Evolutionary conservation across 2,113 vertebrate genomes (phyloP).

Genomic region (Labrus mixtus): DNA sequence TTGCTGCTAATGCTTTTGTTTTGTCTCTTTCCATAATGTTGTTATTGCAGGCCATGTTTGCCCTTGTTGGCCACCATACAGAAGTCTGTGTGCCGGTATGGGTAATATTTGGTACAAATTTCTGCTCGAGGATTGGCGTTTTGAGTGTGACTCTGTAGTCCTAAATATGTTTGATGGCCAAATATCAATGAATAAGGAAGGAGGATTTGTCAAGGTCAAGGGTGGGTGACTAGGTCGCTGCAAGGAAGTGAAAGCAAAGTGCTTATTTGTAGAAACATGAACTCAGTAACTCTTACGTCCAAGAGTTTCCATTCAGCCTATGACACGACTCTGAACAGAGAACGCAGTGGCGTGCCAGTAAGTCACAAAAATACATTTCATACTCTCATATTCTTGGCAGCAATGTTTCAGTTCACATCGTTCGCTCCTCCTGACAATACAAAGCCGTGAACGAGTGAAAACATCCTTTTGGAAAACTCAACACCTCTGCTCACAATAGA

Average conservation of each 20-base stretch:
- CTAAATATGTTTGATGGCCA: conserved; percentile 35
- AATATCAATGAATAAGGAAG: conserved; percentile 19
- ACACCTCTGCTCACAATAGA: conserved; percentile 32
- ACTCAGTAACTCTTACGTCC: conserved; percentile 41
- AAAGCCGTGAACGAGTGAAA: conserved; percentile 42
- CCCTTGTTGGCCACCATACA: too few species aligned
- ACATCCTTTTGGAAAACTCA: conserved; percentile 49
- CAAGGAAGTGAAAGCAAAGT: conserved; percentile 36
- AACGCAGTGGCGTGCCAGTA: conserved; percentile 22
- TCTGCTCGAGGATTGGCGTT: conserved; percentile 9
- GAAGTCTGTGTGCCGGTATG: not conserved
- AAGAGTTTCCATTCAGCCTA: conserved; percentile 44
- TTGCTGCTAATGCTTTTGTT: too few species aligned
- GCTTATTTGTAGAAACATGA: conserved; percentile 40
- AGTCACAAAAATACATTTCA: conserved; percentile 53
- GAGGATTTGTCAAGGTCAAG: conserved; percentile 34
- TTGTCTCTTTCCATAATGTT: too few species aligned
- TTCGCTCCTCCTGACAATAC: not conserved
- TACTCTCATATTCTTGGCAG: conserved; percentile 29
- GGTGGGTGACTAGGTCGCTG: conserved; percentile 35
- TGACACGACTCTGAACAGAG: conserved; percentile 26
- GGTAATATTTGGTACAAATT: conserved; percentile 12
- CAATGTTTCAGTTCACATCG: conserved; percentile 32
- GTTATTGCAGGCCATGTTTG: too few species aligned
- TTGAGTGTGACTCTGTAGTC: conserved; percentile 27